Evolutionary conservation across 1,140 invertebrate genomes (phyloP), one percentile per base, ranked within the genome.

Genomic region (Alviniconcha marisindica): DNA sequence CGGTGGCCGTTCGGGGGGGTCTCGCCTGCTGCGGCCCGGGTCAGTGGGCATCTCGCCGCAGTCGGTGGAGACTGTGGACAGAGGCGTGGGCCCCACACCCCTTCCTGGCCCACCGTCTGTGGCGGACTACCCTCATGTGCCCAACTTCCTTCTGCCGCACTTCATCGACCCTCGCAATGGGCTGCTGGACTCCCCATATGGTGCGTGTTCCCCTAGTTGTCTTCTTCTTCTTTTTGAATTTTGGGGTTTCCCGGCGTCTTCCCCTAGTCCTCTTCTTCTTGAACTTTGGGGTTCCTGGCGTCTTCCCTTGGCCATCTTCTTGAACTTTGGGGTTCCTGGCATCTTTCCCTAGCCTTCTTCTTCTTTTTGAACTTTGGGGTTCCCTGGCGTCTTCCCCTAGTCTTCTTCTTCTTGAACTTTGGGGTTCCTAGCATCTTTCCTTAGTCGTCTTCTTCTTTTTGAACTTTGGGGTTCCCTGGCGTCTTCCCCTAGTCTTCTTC

Each of bases 51-150:
- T 1, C 36, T 69, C 51, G 21, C 15, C 60, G 38, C 82, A 77
- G n/a, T 83, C 79, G 63, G 88, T 91, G 76, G 90, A 91, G 71
- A 91, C 89, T 24, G 88, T 89, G 14, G 91, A 91, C 80, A 82
- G 90, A 5, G 91, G 91, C 56, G 88, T 90, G 44, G 90, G 90
- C 21, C 91, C 91, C 24, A 91, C 90, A 31, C 91, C 91, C 24
- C 79, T 86, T 33, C 89, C 89, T 40, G 83, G 83, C 40, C 76
- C 87, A 51, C 88, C 82, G 36, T n/a, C 28, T 69, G 63, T 7
- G 2, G 63, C 28, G 40, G 51, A 82, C 18, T 60, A 76, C 51
- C 83, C 42, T 85, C 89, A 60, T 81, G 83, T 66, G 77, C 86
- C 31, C 38, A 89, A 87, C 73, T 88, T 88, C 77, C 87, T 87